phyloP scores from a whole-genome alignment of 2,113 vertebrate species.

The Hyaena hyaena region DNA sequence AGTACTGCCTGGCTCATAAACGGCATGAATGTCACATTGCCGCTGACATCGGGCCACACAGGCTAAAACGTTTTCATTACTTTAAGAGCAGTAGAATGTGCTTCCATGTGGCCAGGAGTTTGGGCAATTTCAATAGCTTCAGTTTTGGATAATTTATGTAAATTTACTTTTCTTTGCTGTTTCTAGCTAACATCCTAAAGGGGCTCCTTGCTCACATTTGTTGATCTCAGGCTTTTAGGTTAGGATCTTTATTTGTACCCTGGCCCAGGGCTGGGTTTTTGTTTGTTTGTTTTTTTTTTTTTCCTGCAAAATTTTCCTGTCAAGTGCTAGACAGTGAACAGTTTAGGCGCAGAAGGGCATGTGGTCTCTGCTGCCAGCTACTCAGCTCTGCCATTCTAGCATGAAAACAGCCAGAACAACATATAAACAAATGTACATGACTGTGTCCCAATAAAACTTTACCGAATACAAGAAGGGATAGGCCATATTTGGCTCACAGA shows the following conservation, averaged over 20 bases:
- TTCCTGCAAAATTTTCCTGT: too few species aligned
- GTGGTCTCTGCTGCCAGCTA: not conserved
- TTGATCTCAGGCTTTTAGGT: too few species aligned
- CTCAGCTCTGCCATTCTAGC: too few species aligned
- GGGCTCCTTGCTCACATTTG: not conserved
- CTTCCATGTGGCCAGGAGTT: not conserved
- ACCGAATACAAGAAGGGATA: not conserved
- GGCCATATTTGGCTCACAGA: too few species aligned
- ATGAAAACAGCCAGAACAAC: not conserved
- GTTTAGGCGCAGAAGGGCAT: not conserved
- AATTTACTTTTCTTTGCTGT: not conserved
- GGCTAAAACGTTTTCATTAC: rapidly evolving
- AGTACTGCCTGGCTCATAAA: not conserved
- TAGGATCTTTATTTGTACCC: too few species aligned
- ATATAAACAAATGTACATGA: not conserved
- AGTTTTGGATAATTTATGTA: rapidly evolving
- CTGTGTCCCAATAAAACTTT: not conserved
- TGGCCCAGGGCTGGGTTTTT: too few species aligned
- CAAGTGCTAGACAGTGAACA: too few species aligned
- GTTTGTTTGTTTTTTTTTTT: too few species aligned
- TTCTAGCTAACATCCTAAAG: not conserved
- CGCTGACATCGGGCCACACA: rapidly evolving
- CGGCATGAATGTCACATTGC: not conserved
- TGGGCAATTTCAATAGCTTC: too few species aligned
- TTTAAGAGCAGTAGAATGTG: not conserved